Percentiles rank a stretch among this genome's conserved stretches.
Conservation (phyloP, 2,888 invertebrate species). For the Drosophila sordidapex region DNA sequence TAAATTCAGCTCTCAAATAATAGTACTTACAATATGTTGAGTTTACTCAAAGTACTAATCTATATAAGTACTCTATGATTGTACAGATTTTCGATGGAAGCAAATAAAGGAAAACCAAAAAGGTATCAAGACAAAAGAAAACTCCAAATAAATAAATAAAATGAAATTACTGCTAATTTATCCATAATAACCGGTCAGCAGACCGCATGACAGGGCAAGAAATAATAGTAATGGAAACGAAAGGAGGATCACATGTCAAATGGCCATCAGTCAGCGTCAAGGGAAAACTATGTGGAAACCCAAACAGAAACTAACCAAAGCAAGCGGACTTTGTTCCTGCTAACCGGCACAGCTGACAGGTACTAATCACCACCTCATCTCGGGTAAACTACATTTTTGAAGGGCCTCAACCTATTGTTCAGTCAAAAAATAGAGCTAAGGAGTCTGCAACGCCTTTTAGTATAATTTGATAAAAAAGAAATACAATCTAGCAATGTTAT, state of each 20-base stretch:
- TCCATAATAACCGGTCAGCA: slow-evolving; percentile 9
- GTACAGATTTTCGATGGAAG: background rate
- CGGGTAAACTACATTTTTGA: background rate
- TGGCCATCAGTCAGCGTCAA: slow-evolving; percentile 24
- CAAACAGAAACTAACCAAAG: background rate
- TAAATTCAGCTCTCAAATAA: background rate
- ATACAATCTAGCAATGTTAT: background rate
- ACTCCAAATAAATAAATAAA: background rate
- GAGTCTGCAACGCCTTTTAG: background rate
- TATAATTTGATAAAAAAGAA: background rate
- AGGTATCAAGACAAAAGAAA: background rate
- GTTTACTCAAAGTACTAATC: background rate
- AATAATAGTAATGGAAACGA: background rate
- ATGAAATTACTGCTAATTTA: slow-evolving; percentile 26
- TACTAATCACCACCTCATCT: slow-evolving; percentile 4
- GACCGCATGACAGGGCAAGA: slow-evolving; percentile 10
- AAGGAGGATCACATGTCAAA: slow-evolving; percentile 3
- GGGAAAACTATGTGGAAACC: background rate
- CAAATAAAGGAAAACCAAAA: background rate
- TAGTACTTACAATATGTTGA: background rate
- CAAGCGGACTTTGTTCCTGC: background rate
- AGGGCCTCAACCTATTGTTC: background rate
- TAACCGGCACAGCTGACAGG: slow-evolving; percentile 3
- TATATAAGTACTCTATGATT: background rate
- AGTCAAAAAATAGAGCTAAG: background rate